Evolutionary conservation across 2,113 vertebrate genomes (phyloP).

Genomic region (Daboia siamensis): DNA sequence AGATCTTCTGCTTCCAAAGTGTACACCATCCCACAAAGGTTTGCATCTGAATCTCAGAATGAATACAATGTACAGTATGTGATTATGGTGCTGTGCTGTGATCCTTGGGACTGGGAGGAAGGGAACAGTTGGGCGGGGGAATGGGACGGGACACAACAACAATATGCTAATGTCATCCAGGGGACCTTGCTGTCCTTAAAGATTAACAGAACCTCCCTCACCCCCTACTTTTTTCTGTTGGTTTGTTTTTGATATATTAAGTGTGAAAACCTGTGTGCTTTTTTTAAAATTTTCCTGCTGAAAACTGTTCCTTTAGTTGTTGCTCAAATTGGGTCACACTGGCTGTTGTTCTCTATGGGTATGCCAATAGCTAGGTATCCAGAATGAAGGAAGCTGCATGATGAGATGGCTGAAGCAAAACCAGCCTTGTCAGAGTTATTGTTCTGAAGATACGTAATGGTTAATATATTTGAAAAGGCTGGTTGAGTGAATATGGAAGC

Average conservation of each 20-base stretch:
- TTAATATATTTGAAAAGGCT: neutral
- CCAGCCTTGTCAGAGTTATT: neutral
- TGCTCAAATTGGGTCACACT: neutral
- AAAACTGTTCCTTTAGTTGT: neutral
- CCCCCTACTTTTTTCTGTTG: neutral
- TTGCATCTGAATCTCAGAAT: neutral
- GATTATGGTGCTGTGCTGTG: neutral
- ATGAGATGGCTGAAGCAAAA: neutral
- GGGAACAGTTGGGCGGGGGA: neutral
- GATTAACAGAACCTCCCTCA: neutral
- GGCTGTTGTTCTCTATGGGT: neutral
- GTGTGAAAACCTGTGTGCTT: neutral
- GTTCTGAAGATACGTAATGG: neutral
- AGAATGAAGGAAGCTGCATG: neutral
- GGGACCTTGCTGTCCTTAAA: neutral
- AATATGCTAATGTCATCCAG: neutral
- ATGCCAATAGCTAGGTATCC: neutral
- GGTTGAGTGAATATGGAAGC: neutral
- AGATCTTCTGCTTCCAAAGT: neutral
- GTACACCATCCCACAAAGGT: neutral
- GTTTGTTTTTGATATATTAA: neutral
- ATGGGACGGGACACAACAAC: neutral
- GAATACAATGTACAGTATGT: neutral
- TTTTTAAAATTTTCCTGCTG: neutral
- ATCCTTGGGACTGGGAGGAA: neutral